Evolutionary conservation across 37 sponge, comb jelly and placozoan genomes (phyloP).

Genomic region (Petrosia ficiformis): DNA sequence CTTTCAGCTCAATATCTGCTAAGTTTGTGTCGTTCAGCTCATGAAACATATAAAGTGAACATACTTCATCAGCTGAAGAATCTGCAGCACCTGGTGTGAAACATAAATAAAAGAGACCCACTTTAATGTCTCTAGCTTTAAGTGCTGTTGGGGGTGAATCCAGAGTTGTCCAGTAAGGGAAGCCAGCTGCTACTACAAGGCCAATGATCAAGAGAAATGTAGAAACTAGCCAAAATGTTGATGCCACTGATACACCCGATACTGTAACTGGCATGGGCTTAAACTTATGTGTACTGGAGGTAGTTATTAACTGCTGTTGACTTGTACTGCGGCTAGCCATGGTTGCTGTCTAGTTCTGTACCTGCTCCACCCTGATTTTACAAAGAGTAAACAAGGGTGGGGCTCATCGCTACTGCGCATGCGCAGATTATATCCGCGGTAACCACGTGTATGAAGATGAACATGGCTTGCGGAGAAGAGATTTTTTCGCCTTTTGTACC

Average conservation of each 20-base stretch:
- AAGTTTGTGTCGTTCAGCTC: neutral
- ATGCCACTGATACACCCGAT: conserved; percentile 57
- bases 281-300: conserved; percentile 3
- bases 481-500: too few species aligned
- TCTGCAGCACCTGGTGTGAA: neutral
- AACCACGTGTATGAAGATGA: too few species aligned
- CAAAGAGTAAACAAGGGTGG: conserved; percentile 1
- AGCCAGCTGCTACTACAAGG: conserved; percentile 46
- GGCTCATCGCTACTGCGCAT: neutral
- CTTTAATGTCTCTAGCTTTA: conserved; percentile 8
- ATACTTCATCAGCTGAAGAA: neutral
- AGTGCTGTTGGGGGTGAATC: neutral
- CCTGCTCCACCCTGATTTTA: too few species aligned
- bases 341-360: neutral
- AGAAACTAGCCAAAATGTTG: conserved; percentile 40
- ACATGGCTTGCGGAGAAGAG: too few species aligned
- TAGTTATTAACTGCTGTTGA: neutral
- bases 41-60: neutral
- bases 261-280: conserved; percentile 60
- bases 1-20: neutral
- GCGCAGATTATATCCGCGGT: neutral
- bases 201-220: conserved; percentile 48
- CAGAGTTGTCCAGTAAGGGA: conserved; percentile 34
- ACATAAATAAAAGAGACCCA: conserved; percentile 46
- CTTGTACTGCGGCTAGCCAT: neutral